Conservation (phyloP, 92 coral and sea anemone species). For the Zoanthus solanderi region DNA sequence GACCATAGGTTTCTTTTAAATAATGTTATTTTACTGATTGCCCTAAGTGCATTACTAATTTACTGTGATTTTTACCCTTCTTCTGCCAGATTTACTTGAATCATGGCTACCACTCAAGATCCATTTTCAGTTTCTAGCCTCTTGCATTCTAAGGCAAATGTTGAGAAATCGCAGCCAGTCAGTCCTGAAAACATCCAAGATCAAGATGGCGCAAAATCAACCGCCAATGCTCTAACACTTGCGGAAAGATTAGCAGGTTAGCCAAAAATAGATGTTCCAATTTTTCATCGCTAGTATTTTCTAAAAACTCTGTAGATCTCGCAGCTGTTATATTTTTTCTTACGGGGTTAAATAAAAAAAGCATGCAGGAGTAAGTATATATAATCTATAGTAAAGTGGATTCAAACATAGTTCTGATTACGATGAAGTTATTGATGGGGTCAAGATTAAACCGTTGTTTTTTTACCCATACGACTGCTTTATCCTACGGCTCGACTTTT, state of each 20-base stretch:
- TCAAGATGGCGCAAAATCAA: constrained; percentile 8
- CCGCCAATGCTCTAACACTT: constrained; percentile 39
- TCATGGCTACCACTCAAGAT: constrained; percentile 22
- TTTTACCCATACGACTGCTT: too few species aligned
- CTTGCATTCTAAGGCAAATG: constrained; percentile 1
- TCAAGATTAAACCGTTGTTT: too few species aligned
- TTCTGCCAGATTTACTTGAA: background rate
- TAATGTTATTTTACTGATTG: too few species aligned
- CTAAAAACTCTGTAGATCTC: background rate
- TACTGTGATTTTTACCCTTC: constrained; percentile 4
- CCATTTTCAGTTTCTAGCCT: constrained; percentile 36
- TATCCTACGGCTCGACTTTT: too few species aligned
- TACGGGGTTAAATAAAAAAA: too few species aligned
- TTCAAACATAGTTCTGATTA: too few species aligned
- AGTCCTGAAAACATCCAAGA: background rate
- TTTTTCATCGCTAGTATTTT: background rate
- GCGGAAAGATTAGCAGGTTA: constrained; percentile 53
- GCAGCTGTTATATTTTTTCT: too few species aligned
- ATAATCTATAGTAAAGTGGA: too few species aligned
- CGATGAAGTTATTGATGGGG: too few species aligned
- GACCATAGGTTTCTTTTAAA: too few species aligned
- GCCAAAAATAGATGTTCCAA: background rate
- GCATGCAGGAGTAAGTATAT: too few species aligned
- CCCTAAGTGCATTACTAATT: background rate
- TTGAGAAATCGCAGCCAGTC: background rate